Base-by-base conservation (phyloP, 2,888 invertebrate species). In the Dynastes hyllus region DNA sequence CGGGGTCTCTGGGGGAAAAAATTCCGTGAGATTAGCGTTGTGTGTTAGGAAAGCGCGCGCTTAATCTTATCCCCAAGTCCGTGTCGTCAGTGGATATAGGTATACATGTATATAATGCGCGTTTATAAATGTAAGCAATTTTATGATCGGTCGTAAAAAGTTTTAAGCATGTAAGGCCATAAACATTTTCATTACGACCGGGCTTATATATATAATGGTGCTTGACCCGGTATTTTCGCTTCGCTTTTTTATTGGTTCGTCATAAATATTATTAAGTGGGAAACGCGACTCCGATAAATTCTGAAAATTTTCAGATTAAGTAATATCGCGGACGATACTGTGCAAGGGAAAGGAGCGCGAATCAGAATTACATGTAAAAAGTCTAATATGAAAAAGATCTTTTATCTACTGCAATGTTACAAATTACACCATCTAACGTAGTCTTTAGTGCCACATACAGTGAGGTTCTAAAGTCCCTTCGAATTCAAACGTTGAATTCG, bases 131-230 rank as follows among this genome's bases (percentile, higher is more conserved):
- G 80, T 82, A 81, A 81, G 80, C 78, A 61, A 78, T 81, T 82
- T 81, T 82, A 81, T 80, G 80, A 78, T 78, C 69, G 70, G 71
- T 73, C 76, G 78, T 82, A 82, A 82, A 82, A 82, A 82, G 63
- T 82, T 82, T 82, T 76, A 79, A 81, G 80, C 80, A 79, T 80
- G 80, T 81, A 79, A 76, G 45, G 79, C 80, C 81, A 80, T 82
- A 82, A 82, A 81, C 81, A 81, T 82, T 81, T 81, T 82, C 80
- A 82, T 82, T 82, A 81, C 81, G 81, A 63, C 75, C 77, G 13
- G n/a, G 45, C 45, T 37, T 73, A 73, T 73, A 73, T 73, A 61
- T 37, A 73, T 69, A 16, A 69, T 50, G 67, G 67, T 50, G 69
- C 69, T 69, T 69, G 69, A 51, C 69, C 69, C 51, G 69, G 45